Base-by-base conservation (phyloP, 2,888 invertebrate genomes). In the Geophilus truncorum region DNA sequence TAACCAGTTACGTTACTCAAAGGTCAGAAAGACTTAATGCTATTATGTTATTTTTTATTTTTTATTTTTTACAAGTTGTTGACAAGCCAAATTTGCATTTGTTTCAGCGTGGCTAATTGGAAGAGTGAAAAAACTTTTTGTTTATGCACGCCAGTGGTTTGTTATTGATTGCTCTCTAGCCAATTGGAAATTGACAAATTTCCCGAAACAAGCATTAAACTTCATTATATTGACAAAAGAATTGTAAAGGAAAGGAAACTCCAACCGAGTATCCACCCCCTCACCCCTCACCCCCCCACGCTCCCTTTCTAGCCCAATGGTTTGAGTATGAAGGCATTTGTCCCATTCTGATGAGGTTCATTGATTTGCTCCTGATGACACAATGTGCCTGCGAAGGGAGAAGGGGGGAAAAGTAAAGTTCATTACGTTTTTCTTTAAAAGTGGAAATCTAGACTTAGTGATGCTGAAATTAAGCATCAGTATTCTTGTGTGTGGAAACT, bases 401-500 rank as follows among this genome's bases (percentile, higher is more conserved):
- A 28, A 70, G 28, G 70, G 28, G 70, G 70, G 70, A 28, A 70
- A 45, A 70, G 70, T 23, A 28, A 70, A 70, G 70, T 70, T 70
- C 70, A 70, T 70, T 70, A 70, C 70, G 70, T 70, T 70, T 28
- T 70, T 70, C 25, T 70, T 70, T 6, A 70, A 70, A 70, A 70
- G 12, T 70, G 4, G 70, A 70, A n/a, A 70, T 70, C 25, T 15
- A 70, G 70, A 70, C 70, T 70, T 70, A 70, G 70, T 70, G 70
- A 70, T 70, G 70, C 70, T 70, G 70, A 70, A 70, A 70, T 70
- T 70, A 70, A 28, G 28, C 70, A 70, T 70, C 70, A 70, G 70
- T 70, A 70, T 70, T 70, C 70, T 70, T 70, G 70, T 70, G 70
- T 70, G 70, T 70, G 70, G 70, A 70, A 70, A 70, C 70, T 70